These are phyloP conservation scores for Drosophila biarmipes DNA, from an alignment of 1,140 invertebrate species.

Conservation along the genomic window DNA sequence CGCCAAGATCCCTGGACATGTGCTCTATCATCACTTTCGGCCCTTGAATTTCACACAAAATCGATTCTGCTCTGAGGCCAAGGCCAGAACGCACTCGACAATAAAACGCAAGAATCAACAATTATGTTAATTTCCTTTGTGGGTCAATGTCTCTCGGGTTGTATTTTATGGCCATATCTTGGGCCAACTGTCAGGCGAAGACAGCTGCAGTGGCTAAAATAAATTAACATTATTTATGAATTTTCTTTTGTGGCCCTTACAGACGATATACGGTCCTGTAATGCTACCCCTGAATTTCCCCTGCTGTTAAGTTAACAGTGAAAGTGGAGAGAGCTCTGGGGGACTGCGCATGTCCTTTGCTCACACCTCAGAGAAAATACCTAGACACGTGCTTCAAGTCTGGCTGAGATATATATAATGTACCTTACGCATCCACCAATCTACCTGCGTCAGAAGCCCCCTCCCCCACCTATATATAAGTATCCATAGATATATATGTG, in stretches of 20 bases:
- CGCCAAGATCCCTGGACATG: not conserved
- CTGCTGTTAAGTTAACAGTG: constrained; percentile 40
- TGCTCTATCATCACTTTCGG: constrained; percentile 19
- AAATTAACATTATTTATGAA: constrained; percentile 70
- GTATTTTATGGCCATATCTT: constrained; percentile 57
- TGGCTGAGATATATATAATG: constrained; percentile 71
- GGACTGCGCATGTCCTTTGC: constrained; percentile 58
- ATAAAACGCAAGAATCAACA: constrained; percentile 73
- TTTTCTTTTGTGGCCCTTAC: constrained; percentile 22
- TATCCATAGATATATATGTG: constrained; percentile 23
- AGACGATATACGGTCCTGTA: constrained; percentile 14
- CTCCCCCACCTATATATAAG: constrained; percentile 40
- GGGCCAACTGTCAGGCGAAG: constrained; percentile 53
- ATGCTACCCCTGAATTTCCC: constrained; percentile 47
- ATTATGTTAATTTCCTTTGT: constrained; percentile 77
- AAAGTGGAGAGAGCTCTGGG: not conserved
- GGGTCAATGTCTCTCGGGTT: constrained; percentile 66
- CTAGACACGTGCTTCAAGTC: constrained; percentile 63
- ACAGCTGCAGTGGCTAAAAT: constrained; percentile 55
- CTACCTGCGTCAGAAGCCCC: constrained; percentile 78
- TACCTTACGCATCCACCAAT: constrained; percentile 84
- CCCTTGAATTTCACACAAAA: constrained; percentile 27
- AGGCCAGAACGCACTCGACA: constrained; percentile 57
- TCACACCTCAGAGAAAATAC: constrained; percentile 44
- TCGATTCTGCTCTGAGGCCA: constrained; percentile 39